Evolutionary conservation across 2,797 vertebrate genomes (phyloP).

Genomic region (Taenioides sp.): DNA sequence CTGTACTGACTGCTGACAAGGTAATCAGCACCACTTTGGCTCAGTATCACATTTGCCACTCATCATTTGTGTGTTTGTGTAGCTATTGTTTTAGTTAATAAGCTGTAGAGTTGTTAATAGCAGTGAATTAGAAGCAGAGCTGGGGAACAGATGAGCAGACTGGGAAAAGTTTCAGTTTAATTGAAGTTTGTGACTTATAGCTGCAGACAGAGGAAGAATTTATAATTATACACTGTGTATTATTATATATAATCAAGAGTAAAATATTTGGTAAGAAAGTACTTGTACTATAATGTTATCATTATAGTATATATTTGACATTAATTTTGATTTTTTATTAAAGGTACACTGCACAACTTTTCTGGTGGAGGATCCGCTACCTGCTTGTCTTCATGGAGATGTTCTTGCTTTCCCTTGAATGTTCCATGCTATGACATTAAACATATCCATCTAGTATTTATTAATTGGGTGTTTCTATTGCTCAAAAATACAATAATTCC

Average conservation of each 20-base stretch:
- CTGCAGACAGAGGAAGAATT: not conserved
- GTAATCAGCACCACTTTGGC: slow-evolving; percentile 65
- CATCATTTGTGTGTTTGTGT: slow-evolving; percentile 43
- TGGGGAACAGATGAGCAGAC: slow-evolving; percentile 28
- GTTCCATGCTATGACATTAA: too few species aligned
- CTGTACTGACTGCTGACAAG: slow-evolving; percentile 52
- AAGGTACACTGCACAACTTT: too few species aligned
- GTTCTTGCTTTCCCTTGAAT: too few species aligned
- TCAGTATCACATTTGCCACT: slow-evolving; percentile 30
- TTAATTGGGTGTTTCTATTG: too few species aligned
- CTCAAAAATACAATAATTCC: too few species aligned
- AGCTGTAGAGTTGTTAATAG: slow-evolving; percentile 44
- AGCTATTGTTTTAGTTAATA: slow-evolving; percentile 20
- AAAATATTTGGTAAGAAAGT: not conserved
- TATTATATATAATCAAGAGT: not conserved
- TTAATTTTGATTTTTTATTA: too few species aligned
- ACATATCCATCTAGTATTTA: too few species aligned
- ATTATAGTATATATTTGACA: too few species aligned
- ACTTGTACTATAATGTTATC: not conserved
- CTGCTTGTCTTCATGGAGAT: too few species aligned
- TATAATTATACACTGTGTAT: not conserved
- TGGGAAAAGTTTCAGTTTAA: slow-evolving; percentile 1
- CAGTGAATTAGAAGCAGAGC: slow-evolving; percentile 26
- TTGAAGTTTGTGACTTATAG: not conserved
- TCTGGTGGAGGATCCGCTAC: too few species aligned